Evolutionary conservation across 64 coral and sea anemone species (phyloP).

Genomic region (Anthopleura sola): DNA sequence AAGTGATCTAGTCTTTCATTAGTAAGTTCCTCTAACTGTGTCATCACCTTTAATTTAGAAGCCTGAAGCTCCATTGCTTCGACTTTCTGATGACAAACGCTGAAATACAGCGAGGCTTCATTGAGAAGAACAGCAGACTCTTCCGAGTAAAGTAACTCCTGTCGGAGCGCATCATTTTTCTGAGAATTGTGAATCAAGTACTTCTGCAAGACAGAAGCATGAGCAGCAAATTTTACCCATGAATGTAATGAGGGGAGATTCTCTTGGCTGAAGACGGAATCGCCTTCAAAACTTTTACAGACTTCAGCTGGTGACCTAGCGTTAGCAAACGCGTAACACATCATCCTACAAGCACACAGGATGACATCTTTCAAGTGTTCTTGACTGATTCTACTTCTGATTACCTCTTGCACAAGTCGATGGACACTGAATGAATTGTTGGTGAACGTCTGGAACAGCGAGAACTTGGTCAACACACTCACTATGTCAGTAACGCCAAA

Average conservation of each 20-base stretch:
- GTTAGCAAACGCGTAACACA: conserved; percentile 32
- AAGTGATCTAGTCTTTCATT: background rate
- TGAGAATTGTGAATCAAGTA: background rate
- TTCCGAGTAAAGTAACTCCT: conserved; percentile 48
- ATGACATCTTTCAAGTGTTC: conserved; percentile 9
- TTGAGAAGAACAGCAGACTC: conserved; percentile 51
- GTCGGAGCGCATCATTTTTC: background rate
- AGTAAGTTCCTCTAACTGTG: conserved; percentile 24
- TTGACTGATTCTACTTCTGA: conserved; percentile 21
- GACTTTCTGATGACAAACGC: conserved; percentile 63
- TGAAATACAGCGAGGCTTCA: conserved; percentile 57
- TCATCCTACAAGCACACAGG: conserved; percentile 30
- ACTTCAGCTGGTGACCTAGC: conserved; percentile 3
- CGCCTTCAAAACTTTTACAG: too few species aligned
- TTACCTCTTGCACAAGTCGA: conserved; percentile 60
- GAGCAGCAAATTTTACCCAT: conserved; percentile 6
- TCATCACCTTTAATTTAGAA: conserved; percentile 50
- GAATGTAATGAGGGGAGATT: background rate
- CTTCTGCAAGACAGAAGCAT: conserved; percentile 14
- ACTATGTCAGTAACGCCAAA: conserved; percentile 39
- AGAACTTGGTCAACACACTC: conserved; percentile 74
- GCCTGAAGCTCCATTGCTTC: conserved; percentile 53
- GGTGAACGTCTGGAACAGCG: conserved; percentile 61
- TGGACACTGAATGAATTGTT: conserved; percentile 25
- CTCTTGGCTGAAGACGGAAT: too few species aligned